Conservation (phyloP, 2,113 vertebrate genomes). For the Pollachius pollachius region DNA sequence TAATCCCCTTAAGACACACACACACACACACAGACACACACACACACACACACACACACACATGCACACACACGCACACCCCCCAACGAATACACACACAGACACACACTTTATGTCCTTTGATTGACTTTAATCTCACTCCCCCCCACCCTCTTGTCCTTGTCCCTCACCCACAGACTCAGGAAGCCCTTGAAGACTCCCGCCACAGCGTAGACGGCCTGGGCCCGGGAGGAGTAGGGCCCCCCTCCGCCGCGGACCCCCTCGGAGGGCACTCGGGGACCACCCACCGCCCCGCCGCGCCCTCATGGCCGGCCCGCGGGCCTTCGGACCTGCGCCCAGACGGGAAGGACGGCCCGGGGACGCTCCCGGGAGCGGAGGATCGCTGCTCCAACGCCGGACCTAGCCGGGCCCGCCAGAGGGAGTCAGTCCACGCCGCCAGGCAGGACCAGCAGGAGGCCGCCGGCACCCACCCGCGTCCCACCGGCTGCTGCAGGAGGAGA, state of each 20-base stretch:
- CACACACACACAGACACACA: too few relatives aligned
- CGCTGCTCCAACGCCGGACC: constrained; percentile 38
- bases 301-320: constrained; percentile 71
- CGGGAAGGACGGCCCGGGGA: constrained; percentile 68
- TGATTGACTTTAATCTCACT: constrained; percentile 9
- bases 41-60: too few relatives aligned
- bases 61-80: too few relatives aligned
- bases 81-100: too few relatives aligned
- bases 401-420: constrained; percentile 56
- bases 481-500: constrained; percentile 21
- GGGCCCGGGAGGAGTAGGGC: constrained; percentile 56
- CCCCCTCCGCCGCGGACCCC: constrained; percentile 46
- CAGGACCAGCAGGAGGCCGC: constrained; percentile 11
- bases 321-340: constrained; percentile 72
- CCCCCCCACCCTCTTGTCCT: background rate
- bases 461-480: constrained; percentile 8
- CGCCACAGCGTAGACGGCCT: constrained; percentile 59
- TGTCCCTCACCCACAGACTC: constrained; percentile 67
- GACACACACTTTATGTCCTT: background rate
- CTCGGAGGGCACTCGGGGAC: constrained; percentile 51
- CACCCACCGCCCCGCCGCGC: constrained; percentile 67
- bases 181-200: constrained; percentile 70
- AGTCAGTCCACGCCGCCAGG: constrained; percentile 42
- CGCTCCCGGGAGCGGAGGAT: constrained; percentile 3
- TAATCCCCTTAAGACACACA: background rate